Evolutionary conservation across 1,140 invertebrate genomes (phyloP), one percentile per base, ranked within the genome.

Genomic region (Trachymyrmex septentrionalis): DNA sequence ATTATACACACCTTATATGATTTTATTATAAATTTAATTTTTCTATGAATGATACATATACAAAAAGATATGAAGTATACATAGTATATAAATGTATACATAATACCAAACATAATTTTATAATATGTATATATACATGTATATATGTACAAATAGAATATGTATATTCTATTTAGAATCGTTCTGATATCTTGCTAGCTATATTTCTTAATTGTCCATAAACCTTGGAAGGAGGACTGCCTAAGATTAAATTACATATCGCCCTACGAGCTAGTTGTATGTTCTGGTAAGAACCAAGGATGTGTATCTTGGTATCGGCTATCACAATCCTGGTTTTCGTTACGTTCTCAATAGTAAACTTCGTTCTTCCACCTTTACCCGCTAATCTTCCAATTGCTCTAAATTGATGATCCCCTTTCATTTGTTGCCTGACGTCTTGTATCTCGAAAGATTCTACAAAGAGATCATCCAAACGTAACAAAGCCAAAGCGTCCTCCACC

Each of bases 301-400:
- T 98, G 94, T 99, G 99, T 88, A 99, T 98, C 96, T 99, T 99
- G 86, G 96, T 97, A 93, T 99, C 99, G 61, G 99, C 99, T 75
- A 99, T 95, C 27, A 99, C 98, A 92, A 99, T 99, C 95, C 99
- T 97, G 0, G 99, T 99, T 96, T 99, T 99, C 12, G 99, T 99
- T 0, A 98, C 98, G 96, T 99, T 99, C 96, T 99, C 99, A 93
- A 99, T 99, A 3, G 99, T 99, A 92, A 98, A 99, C 94, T 99
- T 99, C 4, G 99, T 99, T 86, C 98, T 97, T 27, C 99, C 99
- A 85, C 98, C 98, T 96, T 99, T 99, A 0, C 99, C 99, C 19
- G 99, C 99, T 63, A 99, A 96, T 90, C 99, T 96, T 27, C 99
- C 99, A 92, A 99, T 98, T 0, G 99, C 99, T 95, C 99, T 96